Evolutionary conservation across 2,113 vertebrate species (phyloP), one percentile per base, ranked within the genome.

Genomic region (Bostrychus sinensis): DNA sequence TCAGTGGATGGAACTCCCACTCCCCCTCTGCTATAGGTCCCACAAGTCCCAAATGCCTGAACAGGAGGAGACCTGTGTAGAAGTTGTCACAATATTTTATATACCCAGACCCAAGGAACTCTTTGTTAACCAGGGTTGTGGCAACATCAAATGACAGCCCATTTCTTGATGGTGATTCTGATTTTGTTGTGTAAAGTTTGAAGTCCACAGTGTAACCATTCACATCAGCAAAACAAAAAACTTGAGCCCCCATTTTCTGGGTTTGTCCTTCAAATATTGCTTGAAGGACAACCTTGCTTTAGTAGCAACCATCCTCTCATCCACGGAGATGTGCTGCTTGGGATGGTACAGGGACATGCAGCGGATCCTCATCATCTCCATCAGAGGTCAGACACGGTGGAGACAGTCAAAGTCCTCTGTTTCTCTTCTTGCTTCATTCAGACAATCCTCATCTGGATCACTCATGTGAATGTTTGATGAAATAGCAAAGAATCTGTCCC

Each of bases 261-360:
- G 57, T 5, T 45, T 60, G 12, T 43, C 26, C 5, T 45, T 32
- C 2, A 45, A 19, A 26, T 45, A 32, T n/a, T 20, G 25, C 10
- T 32, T 60, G 16, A 19, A 13, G 7, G 7, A 14, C n/a, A 3
- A 45, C n/a, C 41, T 43, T 2, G 41, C 57, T 14, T 34, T 34
- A 19, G 58, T 61, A 41, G 41, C 58, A 2, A 46, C 26, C 42
- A 34, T 34, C 8, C 37, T 14, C 38, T 42, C 61, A 41, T 32
- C 50, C 7, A 50, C 32, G n/a, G 59, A 34, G 2, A 54, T 8
- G 13, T 58, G 3, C 9, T 28, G 16, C 37, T 12, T 22, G 4
- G 37, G 38, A 1, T 58, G 56, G 22, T 58, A 58, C 3, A 32
- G 30, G 30, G 30, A 32, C 30, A 32, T 3, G 3, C 3, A 32